Base-by-base conservation (phyloP, 2,113 vertebrate species). In the Felis catus region DNA sequence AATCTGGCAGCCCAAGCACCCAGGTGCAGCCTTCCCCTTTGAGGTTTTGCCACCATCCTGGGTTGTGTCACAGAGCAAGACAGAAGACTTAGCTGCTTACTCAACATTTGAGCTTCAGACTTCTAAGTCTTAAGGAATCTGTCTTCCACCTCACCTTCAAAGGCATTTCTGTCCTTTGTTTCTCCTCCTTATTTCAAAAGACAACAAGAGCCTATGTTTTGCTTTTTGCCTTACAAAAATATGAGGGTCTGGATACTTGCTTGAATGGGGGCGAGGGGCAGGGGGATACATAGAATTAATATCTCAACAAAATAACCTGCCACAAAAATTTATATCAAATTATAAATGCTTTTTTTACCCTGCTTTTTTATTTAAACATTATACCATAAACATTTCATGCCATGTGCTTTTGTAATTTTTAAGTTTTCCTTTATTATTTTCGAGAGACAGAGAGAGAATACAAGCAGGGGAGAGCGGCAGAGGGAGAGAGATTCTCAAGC, bases 341-440 rank as follows among this genome's bases (percentile, higher is more conserved):
- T 65, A 58, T 70, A 93, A 82, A 78, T 94, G 14, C 71, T 94
- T 84, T 74, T 97, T 79, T 92, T 61, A 82, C 65, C 10, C 8
- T 91, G 25, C 27, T 84, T 89, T 94, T 89, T 39, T 25, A 82
- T 91, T 80, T 92, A 36, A 74, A 74, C 61, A 73, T 84, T 90
- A 33, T 33, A 84, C 53, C 25, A 80, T 6, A 88, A 95, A 61
- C 58, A 89, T 93, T 91, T 93, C 92, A 96, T 90, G 61, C 66
- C 61, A 63, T 21, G 58, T 84, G 21, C 58, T 9, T 61, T 61
- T 61, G 19, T 58, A 58, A 58, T 58, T 58, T 61, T 23, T 61
- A 61, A 61, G 21, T 61, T 61, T 61, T 61, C 21, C 23, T 23
- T 61, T 61, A 21, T 19, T 61, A 61, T 61, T 61, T 61, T 51